Evolutionary conservation across 30 jellyfish, hydroid and myxozoan genomes (phyloP).

Genomic region (Hydractinia symbiolongicarpus): DNA sequence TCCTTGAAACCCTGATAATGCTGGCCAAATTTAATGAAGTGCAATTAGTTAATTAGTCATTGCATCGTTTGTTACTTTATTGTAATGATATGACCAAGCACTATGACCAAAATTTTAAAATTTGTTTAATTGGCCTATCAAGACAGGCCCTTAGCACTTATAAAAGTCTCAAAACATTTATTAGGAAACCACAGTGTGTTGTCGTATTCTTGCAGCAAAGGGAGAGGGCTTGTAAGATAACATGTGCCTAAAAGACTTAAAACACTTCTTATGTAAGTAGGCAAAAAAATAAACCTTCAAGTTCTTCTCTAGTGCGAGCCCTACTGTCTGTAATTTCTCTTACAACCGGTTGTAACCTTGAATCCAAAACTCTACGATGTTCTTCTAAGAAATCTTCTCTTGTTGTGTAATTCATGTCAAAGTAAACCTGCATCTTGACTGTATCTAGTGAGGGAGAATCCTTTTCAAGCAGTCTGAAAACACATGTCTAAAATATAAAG

Average conservation of each 20-base stretch:
- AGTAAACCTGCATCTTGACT: constrained; percentile 82
- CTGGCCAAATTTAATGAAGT: no score
- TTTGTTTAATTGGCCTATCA: no score
- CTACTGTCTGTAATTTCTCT: constrained; percentile 89
- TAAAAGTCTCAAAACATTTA: no score
- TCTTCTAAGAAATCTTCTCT: constrained; percentile 73
- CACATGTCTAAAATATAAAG: constrained; percentile 47
- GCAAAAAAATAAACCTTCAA: constrained; percentile 43
- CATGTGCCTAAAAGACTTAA: not conserved
- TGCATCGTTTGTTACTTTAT: no score
- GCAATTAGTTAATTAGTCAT: no score
- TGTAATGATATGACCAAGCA: no score
- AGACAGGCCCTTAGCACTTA: no score
- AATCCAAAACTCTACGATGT: constrained; percentile 64
- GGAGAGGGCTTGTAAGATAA: not conserved
- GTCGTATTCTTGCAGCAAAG: no score
- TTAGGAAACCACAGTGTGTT: not conserved
- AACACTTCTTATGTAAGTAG: not conserved
- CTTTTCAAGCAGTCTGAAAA: constrained; percentile 51
- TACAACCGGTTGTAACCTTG: constrained; percentile 65
- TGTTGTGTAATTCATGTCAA: constrained; percentile 82
- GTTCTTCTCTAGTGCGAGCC: constrained; percentile 84
- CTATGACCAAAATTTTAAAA: no score
- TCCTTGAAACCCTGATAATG: no score
- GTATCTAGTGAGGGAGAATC: constrained; percentile 86